Evolutionary conservation across 2,797 vertebrate species (phyloP).

Genomic region (Sphenodon punctatus): DNA sequence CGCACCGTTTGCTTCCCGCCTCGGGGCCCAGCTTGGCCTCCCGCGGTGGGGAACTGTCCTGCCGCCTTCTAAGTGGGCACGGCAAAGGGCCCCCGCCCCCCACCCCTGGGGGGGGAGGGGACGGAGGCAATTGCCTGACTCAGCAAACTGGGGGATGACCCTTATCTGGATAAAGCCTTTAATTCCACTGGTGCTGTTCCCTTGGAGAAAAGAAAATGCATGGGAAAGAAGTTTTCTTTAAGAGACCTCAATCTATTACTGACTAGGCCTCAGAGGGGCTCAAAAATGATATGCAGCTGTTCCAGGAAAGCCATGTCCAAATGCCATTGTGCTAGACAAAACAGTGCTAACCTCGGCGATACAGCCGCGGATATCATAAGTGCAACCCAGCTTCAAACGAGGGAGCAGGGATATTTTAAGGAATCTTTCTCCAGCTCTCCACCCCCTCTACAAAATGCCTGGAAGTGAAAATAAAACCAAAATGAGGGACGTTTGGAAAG

Average conservation of each 20-base stretch:
- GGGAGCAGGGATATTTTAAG: neutral
- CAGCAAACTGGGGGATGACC: neutral
- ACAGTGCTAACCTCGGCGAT: slow-evolving; percentile 36
- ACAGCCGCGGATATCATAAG: too few species aligned
- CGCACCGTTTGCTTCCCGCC: too few species aligned
- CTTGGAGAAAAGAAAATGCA: neutral
- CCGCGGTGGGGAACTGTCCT: too few species aligned
- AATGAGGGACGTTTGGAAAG: neutral
- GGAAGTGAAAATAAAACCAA: neutral
- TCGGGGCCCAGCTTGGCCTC: too few species aligned
- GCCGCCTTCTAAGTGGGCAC: too few species aligned
- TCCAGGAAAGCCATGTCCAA: slow-evolving; percentile 26
- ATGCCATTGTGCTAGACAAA: slow-evolving; percentile 51
- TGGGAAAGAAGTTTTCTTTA: neutral
- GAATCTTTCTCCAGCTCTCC: too few species aligned
- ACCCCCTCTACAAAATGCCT: neutral
- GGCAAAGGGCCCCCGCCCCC: too few species aligned
- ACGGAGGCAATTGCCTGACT: neutral
- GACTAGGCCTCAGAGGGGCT: neutral
- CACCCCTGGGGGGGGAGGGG: too few species aligned
- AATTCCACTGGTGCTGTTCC: neutral
- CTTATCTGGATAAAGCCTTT: neutral
- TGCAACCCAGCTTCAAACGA: neutral
- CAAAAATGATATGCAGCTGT: slow-evolving; percentile 10
- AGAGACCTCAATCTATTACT: neutral